phyloP scores from a whole-genome alignment of 2,797 vertebrate species.

The Cossypha dichroa region DNA sequence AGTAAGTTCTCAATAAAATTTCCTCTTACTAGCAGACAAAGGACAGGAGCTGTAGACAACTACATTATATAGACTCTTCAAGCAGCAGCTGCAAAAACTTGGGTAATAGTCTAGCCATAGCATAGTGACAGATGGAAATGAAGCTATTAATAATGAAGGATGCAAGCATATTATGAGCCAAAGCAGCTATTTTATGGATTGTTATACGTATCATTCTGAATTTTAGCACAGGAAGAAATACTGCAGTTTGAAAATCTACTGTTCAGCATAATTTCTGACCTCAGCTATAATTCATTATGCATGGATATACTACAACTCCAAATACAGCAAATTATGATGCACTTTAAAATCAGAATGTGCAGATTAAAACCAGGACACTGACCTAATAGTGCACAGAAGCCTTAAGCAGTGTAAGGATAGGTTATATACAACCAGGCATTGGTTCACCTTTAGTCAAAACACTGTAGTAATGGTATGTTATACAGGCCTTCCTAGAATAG shows the following conservation, averaged over 20 bases:
- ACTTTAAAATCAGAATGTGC: conserved; percentile 18
- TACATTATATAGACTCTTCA: background rate
- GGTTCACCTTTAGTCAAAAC: background rate
- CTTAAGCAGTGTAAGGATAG: background rate
- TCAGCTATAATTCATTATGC: conserved; percentile 16
- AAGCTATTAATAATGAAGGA: conserved; percentile 43
- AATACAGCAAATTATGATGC: background rate
- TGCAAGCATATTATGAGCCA: conserved; percentile 6
- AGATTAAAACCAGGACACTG: conserved; percentile 7
- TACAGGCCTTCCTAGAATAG: background rate
- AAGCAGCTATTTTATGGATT: conserved; percentile 1
- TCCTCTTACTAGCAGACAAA: background rate
- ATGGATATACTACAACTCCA: background rate
- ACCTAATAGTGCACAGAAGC: background rate
- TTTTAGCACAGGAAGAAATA: conserved; percentile 11
- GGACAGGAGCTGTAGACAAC: conserved; percentile 12
- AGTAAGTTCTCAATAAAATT: background rate
- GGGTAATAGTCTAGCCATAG: background rate
- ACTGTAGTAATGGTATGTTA: fast-evolving
- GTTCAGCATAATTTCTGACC: conserved; percentile 28
- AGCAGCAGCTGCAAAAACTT: conserved; percentile 32
- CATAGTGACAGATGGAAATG: conserved; percentile 10
- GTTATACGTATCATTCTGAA: background rate
- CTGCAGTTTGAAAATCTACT: conserved; percentile 30
- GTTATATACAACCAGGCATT: background rate